A percentile compares a stretch with the other conserved stretches of the same genome.
Evolutionary conservation across 2,113 vertebrate species (phyloP).

Genomic region (Vimba vimba): DNA sequence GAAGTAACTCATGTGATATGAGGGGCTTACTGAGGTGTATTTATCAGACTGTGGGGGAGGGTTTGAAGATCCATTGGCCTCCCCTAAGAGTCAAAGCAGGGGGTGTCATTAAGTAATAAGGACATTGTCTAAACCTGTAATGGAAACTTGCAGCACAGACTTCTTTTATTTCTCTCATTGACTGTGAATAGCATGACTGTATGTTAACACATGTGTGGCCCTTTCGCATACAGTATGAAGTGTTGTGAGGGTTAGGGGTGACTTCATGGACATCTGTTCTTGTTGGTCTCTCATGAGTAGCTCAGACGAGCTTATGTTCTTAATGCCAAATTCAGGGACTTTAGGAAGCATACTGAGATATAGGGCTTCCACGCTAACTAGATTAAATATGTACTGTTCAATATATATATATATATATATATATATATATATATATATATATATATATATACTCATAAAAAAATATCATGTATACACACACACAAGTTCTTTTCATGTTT

Average conservation of each 20-base stretch:
- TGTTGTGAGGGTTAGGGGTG: conserved; percentile 33
- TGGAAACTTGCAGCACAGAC: not conserved
- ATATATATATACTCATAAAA: no score
- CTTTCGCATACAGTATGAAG: conserved; percentile 4
- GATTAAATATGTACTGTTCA: not conserved
- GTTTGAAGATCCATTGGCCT: not conserved
- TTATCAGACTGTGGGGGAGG: conserved; percentile 21
- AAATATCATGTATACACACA: no score
- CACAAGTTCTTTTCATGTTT: no score
- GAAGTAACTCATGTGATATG: not conserved
- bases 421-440: no score
- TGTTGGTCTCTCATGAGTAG: conserved; percentile 47
- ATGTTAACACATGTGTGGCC: conserved; percentile 9
- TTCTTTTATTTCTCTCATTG: not conserved
- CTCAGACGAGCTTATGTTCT: conserved; percentile 72
- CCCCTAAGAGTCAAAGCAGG: conserved; percentile 24
- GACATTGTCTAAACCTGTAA: conserved; percentile 35
- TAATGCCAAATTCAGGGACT: conserved; percentile 44
- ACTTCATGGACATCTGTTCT: conserved; percentile 70
- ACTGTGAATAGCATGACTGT: conserved; percentile 1
- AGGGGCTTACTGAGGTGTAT: not conserved
- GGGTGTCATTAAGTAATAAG: conserved; percentile 32
- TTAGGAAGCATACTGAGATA: not conserved
- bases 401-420: no score
- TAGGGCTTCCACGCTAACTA: not conserved